phyloP scores from a whole-genome alignment of 2,113 vertebrate genomes.

The Corydoras sp. region DNA sequence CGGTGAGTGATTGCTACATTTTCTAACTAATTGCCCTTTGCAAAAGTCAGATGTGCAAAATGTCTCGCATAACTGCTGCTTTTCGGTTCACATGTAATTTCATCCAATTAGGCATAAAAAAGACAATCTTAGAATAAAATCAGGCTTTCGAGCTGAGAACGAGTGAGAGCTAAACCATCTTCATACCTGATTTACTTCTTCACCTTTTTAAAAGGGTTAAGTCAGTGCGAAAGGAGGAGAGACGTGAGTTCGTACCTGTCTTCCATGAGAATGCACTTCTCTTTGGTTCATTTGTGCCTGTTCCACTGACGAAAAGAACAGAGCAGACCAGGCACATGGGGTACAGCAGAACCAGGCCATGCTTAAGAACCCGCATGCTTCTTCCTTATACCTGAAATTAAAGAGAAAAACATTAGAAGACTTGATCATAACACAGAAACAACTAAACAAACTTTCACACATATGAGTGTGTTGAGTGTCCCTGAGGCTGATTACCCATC shows the following conservation, averaged over 20 bases:
- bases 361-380: constrained; percentile 31
- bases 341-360: constrained; percentile 7
- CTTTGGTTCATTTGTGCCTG: constrained; percentile 20
- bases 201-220: too few species aligned
- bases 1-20: not conserved
- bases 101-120: too few species aligned
- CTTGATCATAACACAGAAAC: not conserved
- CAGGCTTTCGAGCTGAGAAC: not conserved
- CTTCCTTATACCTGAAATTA: constrained; percentile 20
- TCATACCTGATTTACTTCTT: too few species aligned
- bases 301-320: constrained; percentile 11
- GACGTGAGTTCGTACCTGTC: constrained; percentile 25
- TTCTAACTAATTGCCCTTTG: not conserved
- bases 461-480: too few species aligned
- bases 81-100: not conserved
- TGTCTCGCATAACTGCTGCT: not conserved
- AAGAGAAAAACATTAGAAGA: constrained; percentile 1
- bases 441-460: too few species aligned
- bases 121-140: too few species aligned
- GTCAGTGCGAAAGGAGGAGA: not conserved
- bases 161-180: not conserved
- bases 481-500: too few species aligned
- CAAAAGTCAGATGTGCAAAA: not conserved
- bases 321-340: constrained; percentile 30
- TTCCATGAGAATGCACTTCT: constrained; percentile 39